A percentile compares a stretch with the other conserved stretches of the same genome.
Conservation (phyloP, 1,140 invertebrate species). For the Orussus abietinus region DNA sequence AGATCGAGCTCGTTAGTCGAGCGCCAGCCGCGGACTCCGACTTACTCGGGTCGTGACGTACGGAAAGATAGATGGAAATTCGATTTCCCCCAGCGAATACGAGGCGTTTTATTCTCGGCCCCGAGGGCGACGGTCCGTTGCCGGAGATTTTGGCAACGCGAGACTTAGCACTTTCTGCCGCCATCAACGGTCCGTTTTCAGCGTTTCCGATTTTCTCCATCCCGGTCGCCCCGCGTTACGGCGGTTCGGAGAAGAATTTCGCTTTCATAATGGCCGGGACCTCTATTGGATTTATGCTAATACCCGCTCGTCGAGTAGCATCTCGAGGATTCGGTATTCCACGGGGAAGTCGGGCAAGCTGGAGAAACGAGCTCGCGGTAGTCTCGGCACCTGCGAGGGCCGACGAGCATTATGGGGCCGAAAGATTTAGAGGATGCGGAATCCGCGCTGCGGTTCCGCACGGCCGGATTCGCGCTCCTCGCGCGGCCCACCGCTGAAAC, state of each 20-base stretch:
- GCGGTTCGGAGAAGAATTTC: constrained; percentile 18
- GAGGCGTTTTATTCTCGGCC: too few species aligned
- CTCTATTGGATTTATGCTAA: constrained; percentile 33
- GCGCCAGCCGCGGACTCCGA: too few species aligned
- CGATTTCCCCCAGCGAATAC: too few species aligned
- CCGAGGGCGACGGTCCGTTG: too few species aligned
- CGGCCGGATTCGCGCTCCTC: not conserved
- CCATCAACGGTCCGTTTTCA: not conserved
- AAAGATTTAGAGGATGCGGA: not conserved
- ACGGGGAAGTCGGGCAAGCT: constrained; percentile 2
- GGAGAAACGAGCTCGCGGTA: not conserved
- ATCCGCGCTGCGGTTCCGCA: too few species aligned
- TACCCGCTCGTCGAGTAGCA: constrained; percentile 14
- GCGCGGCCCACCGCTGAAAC: constrained; percentile 25
- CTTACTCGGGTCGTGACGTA: too few species aligned
- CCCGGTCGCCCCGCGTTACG: not conserved
- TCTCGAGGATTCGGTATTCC: constrained; percentile 18
- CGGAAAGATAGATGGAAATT: too few species aligned
- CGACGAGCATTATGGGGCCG: not conserved
- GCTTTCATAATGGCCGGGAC: constrained; percentile 21
- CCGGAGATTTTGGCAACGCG: too few species aligned
- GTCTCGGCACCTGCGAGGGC: not conserved
- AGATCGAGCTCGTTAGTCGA: too few species aligned
- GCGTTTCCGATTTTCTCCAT: not conserved
- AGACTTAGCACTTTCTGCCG: not conserved